A percentile compares a stretch with the other conserved stretches of the same genome.
phyloP scores from a whole-genome alignment of 2,113 vertebrate species.

The Nycticryphes semicollaris region DNA sequence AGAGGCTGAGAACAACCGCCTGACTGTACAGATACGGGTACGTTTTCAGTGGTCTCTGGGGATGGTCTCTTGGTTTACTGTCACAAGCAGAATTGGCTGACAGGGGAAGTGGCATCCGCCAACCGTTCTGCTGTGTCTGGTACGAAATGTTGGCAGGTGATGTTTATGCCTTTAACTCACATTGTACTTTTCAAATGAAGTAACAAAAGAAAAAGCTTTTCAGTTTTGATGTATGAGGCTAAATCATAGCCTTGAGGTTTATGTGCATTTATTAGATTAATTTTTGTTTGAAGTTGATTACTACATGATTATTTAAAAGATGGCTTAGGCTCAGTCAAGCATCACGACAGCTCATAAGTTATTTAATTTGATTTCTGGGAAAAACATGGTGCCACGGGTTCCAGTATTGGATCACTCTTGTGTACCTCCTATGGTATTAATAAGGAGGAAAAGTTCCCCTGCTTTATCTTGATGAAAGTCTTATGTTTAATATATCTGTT shows the following conservation, averaged over 20 bases:
- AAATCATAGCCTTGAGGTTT: background rate
- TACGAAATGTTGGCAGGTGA: background rate
- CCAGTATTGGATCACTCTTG: background rate
- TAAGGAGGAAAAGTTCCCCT: background rate
- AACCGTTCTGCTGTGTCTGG: background rate
- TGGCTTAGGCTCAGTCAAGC: background rate
- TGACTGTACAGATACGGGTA: conserved; percentile 85
- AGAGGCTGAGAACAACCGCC: conserved; percentile 87
- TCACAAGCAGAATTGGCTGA: background rate
- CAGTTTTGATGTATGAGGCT: background rate
- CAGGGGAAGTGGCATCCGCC: background rate
- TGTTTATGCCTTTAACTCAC: background rate
- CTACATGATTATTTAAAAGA: background rate
- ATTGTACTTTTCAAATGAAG: background rate
- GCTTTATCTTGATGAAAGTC: background rate
- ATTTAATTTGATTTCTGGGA: background rate
- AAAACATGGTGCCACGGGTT: background rate
- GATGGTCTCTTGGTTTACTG: background rate
- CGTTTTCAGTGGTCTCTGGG: background rate
- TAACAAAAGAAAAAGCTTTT: background rate
- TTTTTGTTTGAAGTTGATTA: background rate
- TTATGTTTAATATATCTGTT: background rate
- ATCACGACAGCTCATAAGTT: background rate
- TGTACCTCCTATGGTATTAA: background rate
- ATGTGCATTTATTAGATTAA: background rate